A percentile compares a stretch with the other conserved stretches of the same genome.
Evolutionary conservation across 1,140 invertebrate species (phyloP).

Genomic region (Ditylenchus dipsaci): DNA sequence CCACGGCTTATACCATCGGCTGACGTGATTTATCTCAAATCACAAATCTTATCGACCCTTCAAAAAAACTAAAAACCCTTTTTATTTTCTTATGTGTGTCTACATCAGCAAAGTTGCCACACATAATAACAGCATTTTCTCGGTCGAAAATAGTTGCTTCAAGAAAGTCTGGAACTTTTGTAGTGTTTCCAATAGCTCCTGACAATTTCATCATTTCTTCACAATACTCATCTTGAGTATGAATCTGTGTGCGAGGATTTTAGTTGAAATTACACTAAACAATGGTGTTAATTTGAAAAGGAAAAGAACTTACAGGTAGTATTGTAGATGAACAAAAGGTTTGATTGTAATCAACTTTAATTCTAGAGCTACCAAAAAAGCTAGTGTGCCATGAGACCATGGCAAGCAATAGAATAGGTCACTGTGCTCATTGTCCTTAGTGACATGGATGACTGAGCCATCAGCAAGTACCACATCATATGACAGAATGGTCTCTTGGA

Average conservation of each 20-base stretch:
- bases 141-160: conserved; percentile 63
- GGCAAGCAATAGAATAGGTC: conserved; percentile 63
- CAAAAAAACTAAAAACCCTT: too few relatives aligned
- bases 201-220: conserved; percentile 62
- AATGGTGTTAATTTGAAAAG: too few relatives aligned
- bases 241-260: conserved; percentile 37
- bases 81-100: conserved; percentile 38
- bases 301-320: conserved; percentile 59
- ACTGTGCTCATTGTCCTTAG: conserved; percentile 60
- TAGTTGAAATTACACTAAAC: conserved; percentile 3
- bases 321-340: conserved; percentile 64
- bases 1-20: conserved; percentile 66
- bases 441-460: conserved; percentile 60
- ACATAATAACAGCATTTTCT: conserved; percentile 64
- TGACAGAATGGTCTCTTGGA: conserved; percentile 60
- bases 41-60: not conserved
- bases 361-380: conserved; percentile 63
- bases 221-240: conserved; percentile 63
- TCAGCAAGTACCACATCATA: conserved; percentile 64
- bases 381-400: conserved; percentile 65
- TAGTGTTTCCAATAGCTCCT: conserved; percentile 56
- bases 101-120: conserved; percentile 61
- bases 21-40: conserved; percentile 60
- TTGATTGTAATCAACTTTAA: conserved; percentile 61
- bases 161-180: conserved; percentile 61